Evolutionary conservation across 2,797 vertebrate species (phyloP).

Genomic region (Galago senegalensis): DNA sequence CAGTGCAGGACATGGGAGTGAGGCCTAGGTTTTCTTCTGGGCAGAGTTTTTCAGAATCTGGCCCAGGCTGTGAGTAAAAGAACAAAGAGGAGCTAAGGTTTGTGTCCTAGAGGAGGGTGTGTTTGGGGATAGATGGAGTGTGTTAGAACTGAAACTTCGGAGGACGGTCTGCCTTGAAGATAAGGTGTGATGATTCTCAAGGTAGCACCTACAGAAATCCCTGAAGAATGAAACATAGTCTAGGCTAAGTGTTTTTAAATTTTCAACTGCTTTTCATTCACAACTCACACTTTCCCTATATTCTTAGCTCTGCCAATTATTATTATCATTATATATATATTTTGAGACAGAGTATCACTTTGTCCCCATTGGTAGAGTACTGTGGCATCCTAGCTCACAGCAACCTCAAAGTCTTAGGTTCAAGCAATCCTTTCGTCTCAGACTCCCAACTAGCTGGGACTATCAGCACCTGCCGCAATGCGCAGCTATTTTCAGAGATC

Average conservation of each 20-base stretch:
- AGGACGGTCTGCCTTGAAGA: background rate
- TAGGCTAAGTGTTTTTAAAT: background rate
- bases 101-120: background rate
- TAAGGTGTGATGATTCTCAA: background rate
- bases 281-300: background rate
- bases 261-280: background rate
- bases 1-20: background rate
- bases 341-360: too few species aligned
- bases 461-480: too few species aligned
- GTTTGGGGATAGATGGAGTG: background rate
- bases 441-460: too few species aligned
- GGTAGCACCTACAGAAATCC: background rate
- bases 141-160: background rate
- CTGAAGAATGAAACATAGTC: background rate
- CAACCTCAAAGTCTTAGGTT: too few species aligned
- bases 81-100: background rate
- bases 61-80: background rate
- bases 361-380: too few species aligned
- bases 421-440: too few species aligned
- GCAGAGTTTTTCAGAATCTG: background rate
- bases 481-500: too few species aligned
- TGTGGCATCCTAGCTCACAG: too few species aligned
- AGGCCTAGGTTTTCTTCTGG: background rate
- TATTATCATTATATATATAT: background rate
- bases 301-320: background rate